These are phyloP conservation scores for Chloroclysta siterata DNA, from an alignment of 2,888 invertebrate genomes.

Conservation along the genomic window DNA sequence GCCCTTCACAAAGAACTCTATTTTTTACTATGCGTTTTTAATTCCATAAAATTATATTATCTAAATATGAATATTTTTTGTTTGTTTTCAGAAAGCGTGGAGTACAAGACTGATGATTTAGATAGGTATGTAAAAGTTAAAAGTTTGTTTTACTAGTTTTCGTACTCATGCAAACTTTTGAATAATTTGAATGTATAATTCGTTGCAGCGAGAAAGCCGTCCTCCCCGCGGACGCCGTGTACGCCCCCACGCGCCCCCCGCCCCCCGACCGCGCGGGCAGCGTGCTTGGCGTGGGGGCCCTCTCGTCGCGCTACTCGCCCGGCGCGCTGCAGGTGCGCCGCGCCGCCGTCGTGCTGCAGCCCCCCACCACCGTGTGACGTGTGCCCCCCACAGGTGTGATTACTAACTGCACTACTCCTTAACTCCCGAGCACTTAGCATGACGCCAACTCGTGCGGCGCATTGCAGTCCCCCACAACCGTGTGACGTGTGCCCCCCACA, in stretches of 20 bases:
- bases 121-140: conserved; percentile 89
- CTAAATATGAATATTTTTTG: conserved; percentile 24
- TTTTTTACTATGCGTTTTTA: too few relatives aligned
- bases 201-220: conserved; percentile 81
- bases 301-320: conserved; percentile 86
- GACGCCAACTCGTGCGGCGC: conserved; percentile 88
- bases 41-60: too few relatives aligned
- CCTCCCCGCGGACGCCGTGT: conserved; percentile 90
- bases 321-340: conserved; percentile 94
- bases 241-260: conserved; percentile 80
- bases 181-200: too few relatives aligned
- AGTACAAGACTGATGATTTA: conserved; percentile 93
- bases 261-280: conserved; percentile 72
- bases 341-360: conserved; percentile 94
- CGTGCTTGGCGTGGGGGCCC: conserved; percentile 79
- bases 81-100: conserved; percentile 89
- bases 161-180: too few relatives aligned
- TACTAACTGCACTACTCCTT: conserved; percentile 39
- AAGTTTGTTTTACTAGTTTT: too few relatives aligned
- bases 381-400: conserved; percentile 57
- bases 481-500: conserved; percentile 59
- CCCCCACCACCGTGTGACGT: conserved; percentile 90
- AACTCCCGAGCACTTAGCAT: not conserved
- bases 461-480: conserved; percentile 94
- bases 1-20: too few relatives aligned